Conservation (phyloP, 1,140 invertebrate species). For the Physella acuta region DNA sequence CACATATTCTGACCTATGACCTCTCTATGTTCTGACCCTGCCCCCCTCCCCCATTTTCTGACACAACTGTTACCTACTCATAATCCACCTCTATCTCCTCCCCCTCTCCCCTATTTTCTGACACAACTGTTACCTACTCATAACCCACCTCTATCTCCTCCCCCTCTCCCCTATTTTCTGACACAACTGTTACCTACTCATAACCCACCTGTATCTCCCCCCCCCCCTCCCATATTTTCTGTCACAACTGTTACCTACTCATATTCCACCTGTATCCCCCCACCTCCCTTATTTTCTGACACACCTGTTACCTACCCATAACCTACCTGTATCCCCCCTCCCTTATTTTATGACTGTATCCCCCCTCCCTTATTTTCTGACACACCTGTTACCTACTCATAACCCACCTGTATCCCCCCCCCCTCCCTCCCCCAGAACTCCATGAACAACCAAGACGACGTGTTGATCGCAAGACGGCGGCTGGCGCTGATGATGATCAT, state of each 20-base stretch:
- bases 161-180: background rate
- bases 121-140: background rate
- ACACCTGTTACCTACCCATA: background rate
- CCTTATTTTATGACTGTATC: too few species aligned
- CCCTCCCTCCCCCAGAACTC: constrained; percentile 34
- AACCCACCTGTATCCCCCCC: background rate
- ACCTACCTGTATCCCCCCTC: background rate
- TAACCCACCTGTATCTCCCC: background rate
- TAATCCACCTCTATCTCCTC: background rate
- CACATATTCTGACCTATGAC: too few species aligned
- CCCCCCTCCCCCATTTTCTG: background rate
- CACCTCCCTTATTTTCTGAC: background rate
- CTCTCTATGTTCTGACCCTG: too few species aligned
- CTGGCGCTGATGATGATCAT: constrained; percentile 75
- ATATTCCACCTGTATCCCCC: background rate
- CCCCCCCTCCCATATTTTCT: background rate
- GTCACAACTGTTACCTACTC: background rate
- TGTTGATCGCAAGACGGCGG: constrained; percentile 71
- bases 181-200: background rate
- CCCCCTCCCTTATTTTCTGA: background rate
- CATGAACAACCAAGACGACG: constrained; percentile 58
- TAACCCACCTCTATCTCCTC: background rate
- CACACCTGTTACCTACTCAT: background rate
- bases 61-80: background rate
- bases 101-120: background rate